Conservation (phyloP, 1,140 invertebrate genomes). For the Conus betulinus region DNA sequence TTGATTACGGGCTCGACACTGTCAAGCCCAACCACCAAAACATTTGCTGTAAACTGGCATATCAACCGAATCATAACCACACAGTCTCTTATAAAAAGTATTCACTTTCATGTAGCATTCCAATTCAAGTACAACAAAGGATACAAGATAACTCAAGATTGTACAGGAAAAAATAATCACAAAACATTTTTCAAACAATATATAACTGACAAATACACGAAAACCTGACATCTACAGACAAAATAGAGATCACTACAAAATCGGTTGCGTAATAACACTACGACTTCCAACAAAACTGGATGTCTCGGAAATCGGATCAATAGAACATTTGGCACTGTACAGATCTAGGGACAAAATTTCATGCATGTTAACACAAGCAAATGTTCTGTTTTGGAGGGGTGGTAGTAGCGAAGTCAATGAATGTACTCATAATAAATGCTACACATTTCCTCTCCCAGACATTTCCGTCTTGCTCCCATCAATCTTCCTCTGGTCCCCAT, state of each 20-base stretch:
- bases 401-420: too few relatives aligned
- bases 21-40: too few relatives aligned
- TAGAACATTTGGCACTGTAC: background rate
- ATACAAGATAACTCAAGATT: background rate
- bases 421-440: background rate
- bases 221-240: background rate
- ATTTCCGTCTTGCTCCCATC: background rate
- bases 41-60: background rate
- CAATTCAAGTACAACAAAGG: background rate
- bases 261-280: background rate
- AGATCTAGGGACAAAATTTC: background rate
- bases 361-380: background rate
- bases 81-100: background rate
- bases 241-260: background rate
- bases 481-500: too few relatives aligned
- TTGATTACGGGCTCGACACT: too few relatives aligned
- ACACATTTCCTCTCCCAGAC: background rate
- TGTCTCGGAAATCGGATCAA: background rate
- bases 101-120: background rate
- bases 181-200: background rate
- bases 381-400: background rate
- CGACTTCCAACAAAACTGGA: background rate
- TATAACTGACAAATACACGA: background rate
- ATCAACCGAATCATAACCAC: background rate
- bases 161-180: background rate